Conservation (phyloP, 92 coral and sea anemone species). For the Umimayanthus kanabou region DNA sequence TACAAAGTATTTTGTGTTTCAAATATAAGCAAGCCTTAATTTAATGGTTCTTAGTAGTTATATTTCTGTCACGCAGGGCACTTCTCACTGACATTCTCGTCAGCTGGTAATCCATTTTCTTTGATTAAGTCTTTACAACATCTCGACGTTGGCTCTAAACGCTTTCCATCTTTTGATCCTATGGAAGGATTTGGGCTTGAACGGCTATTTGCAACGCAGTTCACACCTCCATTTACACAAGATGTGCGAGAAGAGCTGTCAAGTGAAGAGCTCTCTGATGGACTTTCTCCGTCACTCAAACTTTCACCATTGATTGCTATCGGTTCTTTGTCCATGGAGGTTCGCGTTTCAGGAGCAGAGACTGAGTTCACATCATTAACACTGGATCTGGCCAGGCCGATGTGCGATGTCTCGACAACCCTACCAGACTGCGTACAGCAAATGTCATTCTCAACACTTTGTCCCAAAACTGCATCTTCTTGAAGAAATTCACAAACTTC, state of each 20-base stretch:
- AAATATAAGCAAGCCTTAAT: background rate
- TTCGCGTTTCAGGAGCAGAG: background rate
- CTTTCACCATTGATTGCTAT: background rate
- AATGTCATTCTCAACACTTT: background rate
- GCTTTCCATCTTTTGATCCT: background rate
- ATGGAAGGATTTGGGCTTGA: background rate
- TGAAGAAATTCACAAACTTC: background rate
- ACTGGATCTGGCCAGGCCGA: background rate
- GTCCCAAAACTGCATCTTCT: background rate
- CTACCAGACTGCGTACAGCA: background rate
- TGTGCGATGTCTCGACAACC: background rate
- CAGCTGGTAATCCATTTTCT: conserved; percentile 34
- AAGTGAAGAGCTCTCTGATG: background rate
- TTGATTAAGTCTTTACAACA: conserved; percentile 8
- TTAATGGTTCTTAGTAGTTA: background rate
- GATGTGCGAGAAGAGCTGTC: background rate
- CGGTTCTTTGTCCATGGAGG: background rate
- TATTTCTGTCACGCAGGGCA: conserved; percentile 44
- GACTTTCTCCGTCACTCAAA: background rate
- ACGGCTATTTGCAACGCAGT: background rate
- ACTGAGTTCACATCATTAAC: background rate
- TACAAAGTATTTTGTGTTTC: too few relatives aligned
- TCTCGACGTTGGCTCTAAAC: background rate
- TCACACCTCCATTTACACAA: background rate
- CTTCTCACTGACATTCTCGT: conserved; percentile 45